These are phyloP conservation scores for Corvus cornix DNA, from an alignment of 2,113 vertebrate genomes.

Conservation along the genomic window DNA sequence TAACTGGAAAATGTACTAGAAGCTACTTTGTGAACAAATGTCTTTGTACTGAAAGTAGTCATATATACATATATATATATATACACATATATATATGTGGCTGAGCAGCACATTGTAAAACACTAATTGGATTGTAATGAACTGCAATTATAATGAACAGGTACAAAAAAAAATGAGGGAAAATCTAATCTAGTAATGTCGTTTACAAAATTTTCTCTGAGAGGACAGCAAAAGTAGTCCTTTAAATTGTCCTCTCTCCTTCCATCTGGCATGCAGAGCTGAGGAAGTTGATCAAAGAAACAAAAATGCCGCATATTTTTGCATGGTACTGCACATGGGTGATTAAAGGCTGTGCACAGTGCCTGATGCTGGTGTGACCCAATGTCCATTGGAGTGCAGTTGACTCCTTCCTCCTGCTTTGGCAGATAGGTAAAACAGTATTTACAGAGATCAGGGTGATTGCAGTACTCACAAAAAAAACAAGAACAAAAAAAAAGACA, in stretches of 20 bases:
- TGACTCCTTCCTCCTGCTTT: neutral
- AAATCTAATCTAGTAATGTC: neutral
- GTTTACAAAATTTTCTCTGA: neutral
- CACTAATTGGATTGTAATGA: neutral
- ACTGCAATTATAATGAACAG: neutral
- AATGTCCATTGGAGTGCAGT: neutral
- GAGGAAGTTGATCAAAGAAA: neutral
- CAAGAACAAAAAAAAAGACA: neutral
- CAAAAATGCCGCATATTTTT: neutral
- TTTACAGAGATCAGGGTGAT: neutral
- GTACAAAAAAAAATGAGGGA: neutral
- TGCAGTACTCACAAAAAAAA: neutral
- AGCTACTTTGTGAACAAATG: neutral
- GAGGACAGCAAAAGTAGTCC: neutral
- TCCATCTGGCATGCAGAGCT: conserved; percentile 5
- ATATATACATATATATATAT: too few species aligned
- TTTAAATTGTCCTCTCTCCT: neutral
- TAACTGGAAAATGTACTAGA: neutral
- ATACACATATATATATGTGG: too few species aligned
- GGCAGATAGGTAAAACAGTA: neutral
- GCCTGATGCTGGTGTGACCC: neutral
- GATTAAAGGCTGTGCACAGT: neutral
- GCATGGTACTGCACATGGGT: neutral
- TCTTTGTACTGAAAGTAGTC: neutral
- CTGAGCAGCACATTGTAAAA: neutral